phyloP scores from a whole-genome alignment of 2,888 invertebrate genomes.

The Helobdella robusta region DNA sequence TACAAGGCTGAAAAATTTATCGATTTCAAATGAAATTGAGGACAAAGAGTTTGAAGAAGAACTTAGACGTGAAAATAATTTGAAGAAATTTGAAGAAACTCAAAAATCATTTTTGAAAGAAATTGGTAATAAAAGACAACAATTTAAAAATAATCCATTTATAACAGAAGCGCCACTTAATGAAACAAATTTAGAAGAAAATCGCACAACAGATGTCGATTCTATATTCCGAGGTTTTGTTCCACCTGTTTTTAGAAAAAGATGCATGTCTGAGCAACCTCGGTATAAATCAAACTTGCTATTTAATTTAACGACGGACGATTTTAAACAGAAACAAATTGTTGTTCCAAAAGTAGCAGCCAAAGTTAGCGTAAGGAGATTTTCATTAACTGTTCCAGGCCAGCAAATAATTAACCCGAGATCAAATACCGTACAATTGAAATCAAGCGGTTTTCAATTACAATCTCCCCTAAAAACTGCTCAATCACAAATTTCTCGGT shows the following conservation, averaged over 20 bases:
- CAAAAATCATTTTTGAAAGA: neutral
- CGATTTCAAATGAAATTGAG: constrained; percentile 1
- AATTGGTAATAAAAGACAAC: neutral
- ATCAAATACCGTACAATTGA: no score
- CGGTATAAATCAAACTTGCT: constrained; percentile 11
- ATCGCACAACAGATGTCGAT: no score
- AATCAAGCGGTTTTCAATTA: no score
- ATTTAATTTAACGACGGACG: constrained; percentile 10
- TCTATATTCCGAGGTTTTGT: no score
- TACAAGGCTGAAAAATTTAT: constrained; percentile 14
- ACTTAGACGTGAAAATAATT: constrained; percentile 8
- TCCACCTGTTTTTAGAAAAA: no score
- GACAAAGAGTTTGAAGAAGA: constrained; percentile 21
- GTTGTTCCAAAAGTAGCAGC: neutral
- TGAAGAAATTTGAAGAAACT: constrained; percentile 22
- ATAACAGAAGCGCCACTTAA: neutral
- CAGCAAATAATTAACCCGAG: no score
- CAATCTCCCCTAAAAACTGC: no score
- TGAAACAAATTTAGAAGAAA: no score
- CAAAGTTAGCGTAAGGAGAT: constrained; percentile 15
- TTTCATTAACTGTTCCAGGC: constrained; percentile 3
- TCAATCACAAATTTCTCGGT: no score
- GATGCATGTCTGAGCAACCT: constrained; percentile 14
- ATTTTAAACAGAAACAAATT: constrained; percentile 4
- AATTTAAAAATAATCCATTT: neutral